Evolutionary conservation across 2,888 invertebrate species (phyloP).

Genomic region (Pammene fasciana): DNA sequence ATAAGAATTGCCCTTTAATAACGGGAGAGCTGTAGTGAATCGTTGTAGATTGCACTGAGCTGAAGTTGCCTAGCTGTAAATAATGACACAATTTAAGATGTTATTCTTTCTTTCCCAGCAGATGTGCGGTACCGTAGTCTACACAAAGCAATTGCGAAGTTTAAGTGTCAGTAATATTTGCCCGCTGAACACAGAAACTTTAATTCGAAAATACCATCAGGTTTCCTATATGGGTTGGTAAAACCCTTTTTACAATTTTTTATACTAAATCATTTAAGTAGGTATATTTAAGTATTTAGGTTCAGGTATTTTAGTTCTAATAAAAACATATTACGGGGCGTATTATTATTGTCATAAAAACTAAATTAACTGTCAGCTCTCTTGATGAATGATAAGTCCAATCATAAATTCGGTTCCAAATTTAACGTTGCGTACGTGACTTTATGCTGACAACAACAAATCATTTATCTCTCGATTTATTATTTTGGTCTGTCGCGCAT

Average conservation of each 20-base stretch:
- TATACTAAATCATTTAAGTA: too few relatives aligned
- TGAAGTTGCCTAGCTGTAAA: constrained; percentile 76
- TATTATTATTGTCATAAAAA: constrained; percentile 20
- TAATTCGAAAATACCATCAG: neutral
- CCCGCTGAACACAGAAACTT: constrained; percentile 13
- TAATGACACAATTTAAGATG: constrained; percentile 74
- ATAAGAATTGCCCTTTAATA: constrained; percentile 79
- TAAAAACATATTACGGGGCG: neutral
- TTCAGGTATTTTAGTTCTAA: neutral
- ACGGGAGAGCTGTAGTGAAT: constrained; percentile 73
- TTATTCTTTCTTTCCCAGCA: constrained; percentile 64
- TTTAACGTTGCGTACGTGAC: constrained; percentile 35
- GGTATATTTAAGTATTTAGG: too few relatives aligned
- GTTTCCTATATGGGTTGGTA: too few relatives aligned
- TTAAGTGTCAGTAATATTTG: constrained; percentile 24
- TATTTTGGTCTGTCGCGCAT: constrained; percentile 34
- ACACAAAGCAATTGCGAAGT: constrained; percentile 33
- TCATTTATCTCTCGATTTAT: constrained; percentile 40
- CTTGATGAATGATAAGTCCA: constrained; percentile 21
- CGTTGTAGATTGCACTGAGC: constrained; percentile 76
- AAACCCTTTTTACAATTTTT: too few relatives aligned
- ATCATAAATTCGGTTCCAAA: constrained; percentile 30
- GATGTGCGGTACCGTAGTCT: constrained; percentile 48
- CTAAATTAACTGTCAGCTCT: constrained; percentile 27
- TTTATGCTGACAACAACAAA: constrained; percentile 34